Conservation (phyloP, 2,888 invertebrate genomes). For the Melipona bicolor region DNA sequence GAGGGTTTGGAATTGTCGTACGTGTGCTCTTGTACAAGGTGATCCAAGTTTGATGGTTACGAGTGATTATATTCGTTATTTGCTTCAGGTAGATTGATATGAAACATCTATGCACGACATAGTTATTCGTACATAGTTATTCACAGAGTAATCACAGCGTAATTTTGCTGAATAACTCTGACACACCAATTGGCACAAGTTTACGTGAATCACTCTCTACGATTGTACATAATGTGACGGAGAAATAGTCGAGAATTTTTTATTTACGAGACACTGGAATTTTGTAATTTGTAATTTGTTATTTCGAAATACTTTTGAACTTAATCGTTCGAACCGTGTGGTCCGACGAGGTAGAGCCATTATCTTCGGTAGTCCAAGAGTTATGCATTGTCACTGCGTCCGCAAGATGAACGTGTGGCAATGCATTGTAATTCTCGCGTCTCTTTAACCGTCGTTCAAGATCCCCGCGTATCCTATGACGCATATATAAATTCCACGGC, state of each 20-base stretch:
- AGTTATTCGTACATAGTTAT: background rate
- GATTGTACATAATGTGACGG: background rate
- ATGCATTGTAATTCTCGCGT: conserved; percentile 57
- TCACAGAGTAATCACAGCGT: too few relatives aligned
- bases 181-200: background rate
- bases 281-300: background rate
- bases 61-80: background rate
- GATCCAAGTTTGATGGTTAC: background rate
- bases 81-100: background rate
- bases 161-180: background rate
- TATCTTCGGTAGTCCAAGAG: conserved; percentile 42
- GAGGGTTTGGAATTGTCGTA: too few relatives aligned
- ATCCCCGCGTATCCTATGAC: conserved; percentile 46
- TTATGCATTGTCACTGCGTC: conserved; percentile 25
- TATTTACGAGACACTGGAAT: background rate
- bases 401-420: conserved; percentile 25
- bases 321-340: conserved; percentile 4
- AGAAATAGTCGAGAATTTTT: background rate
- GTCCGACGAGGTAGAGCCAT: conserved; percentile 31
- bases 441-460: conserved; percentile 46
- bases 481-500: conserved; percentile 58
- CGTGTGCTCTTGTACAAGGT: too few relatives aligned
- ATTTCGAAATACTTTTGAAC: background rate
- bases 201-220: background rate
- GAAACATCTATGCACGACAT: background rate